Base-by-base conservation (phyloP, 2,113 vertebrate genomes). In the Pachyramphus minor region DNA sequence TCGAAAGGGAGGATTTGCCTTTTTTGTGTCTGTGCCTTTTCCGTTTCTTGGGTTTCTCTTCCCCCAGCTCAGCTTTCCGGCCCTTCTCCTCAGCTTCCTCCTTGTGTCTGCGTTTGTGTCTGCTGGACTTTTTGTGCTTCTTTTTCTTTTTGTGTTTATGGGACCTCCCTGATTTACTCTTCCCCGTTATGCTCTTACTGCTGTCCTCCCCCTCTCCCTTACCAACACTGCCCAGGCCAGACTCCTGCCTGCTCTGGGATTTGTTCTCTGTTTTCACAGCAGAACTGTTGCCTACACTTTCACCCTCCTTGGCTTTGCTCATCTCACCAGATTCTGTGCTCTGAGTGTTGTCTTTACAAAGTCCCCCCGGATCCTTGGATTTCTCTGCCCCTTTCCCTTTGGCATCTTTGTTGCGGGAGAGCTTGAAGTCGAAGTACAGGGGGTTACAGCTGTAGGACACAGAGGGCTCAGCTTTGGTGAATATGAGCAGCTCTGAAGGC, bases 401-500 rank as follows among this genome's bases (percentile, higher is more conserved):
- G 21, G 56, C 87, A 68, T 99, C 99, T 98, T 99, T 99, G 96
- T 99, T 99, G 72, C 99, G 98, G 28, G 99, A 99, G 83, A 99
- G 98, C 93, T 99, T 99, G 96, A 99, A 99, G 95, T 99, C 99
- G 74, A 99, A 99, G 94, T 99, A 99, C 55, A 99, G 98, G 17
- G 99, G 99, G 74, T 99, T 99, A 89, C 99, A 99, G 95, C 99
- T 99, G 93, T 99, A 99, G 1, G 99, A 99, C 60, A 99, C 96
- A 1, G 99, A 99, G 1, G 99, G 99, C 76, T 99, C 98, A 35
- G 98, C 98, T 97, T 98, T 99, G 33, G 99, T 99, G 71, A 99
- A 99, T 88, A 99, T 98, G 39, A 99, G 97, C 37, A 99, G 98
- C 97, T 99, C 99, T 8, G 99, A 99, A 53, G 99, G 99, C 99